These are phyloP conservation scores for Cheilosia vulpina DNA, from an alignment of 2,888 invertebrate genomes.

Conservation along the genomic window DNA sequence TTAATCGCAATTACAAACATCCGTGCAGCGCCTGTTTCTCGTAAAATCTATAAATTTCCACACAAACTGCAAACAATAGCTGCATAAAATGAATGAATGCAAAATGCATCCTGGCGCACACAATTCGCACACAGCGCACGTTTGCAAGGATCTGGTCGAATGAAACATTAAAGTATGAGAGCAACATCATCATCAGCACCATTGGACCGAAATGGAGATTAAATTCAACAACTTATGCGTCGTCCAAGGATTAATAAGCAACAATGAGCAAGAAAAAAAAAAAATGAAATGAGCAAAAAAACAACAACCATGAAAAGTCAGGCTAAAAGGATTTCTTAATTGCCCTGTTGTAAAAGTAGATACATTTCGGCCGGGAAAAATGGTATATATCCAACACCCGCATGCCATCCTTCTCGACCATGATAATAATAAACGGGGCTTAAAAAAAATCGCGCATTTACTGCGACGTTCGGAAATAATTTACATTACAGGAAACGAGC, in stretches of 20 bases:
- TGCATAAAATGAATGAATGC: constrained; percentile 23
- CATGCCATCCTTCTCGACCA: not conserved
- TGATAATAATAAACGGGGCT: constrained; percentile 15
- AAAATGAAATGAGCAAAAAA: constrained; percentile 3
- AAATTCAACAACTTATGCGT: constrained; percentile 62
- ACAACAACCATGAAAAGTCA: not conserved
- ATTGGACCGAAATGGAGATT: constrained; percentile 43
- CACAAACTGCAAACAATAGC: constrained; percentile 58
- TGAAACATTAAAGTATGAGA: constrained; percentile 63
- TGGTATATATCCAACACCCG: constrained; percentile 6
- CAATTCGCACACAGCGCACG: not conserved
- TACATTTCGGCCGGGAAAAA: too few relatives aligned
- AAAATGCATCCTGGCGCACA: constrained; percentile 39
- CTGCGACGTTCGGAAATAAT: constrained; percentile 64
- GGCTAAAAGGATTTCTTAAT: constrained; percentile 55
- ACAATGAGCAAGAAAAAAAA: not conserved
- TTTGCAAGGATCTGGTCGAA: constrained; percentile 57
- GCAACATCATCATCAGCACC: constrained; percentile 47
- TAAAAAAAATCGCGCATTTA: constrained; percentile 34
- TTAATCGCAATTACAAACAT: constrained; percentile 74
- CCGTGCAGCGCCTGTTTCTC: constrained; percentile 29
- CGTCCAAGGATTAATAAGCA: constrained; percentile 58
- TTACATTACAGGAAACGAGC: constrained; percentile 46
- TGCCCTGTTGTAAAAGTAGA: constrained; percentile 26
- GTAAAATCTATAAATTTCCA: constrained; percentile 49